Conservation (phyloP, 2,888 invertebrate species). For the Bellardia bayeri region DNA sequence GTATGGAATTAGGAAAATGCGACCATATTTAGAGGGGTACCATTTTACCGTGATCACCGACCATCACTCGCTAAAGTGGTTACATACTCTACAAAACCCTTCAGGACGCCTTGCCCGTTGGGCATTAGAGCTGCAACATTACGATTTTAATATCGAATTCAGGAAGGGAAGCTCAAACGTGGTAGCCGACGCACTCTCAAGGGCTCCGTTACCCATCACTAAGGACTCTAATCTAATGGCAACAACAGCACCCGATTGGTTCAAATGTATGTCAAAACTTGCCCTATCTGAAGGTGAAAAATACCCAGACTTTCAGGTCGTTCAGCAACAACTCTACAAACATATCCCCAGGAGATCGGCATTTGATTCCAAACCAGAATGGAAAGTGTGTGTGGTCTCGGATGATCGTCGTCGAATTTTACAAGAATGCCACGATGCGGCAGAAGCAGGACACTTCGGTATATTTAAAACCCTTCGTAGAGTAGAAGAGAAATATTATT, state of each 20-base stretch:
- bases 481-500: not conserved
- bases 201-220: not conserved
- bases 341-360: not conserved
- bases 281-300: not conserved
- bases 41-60: conserved; percentile 27
- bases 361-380: not conserved
- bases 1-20: not conserved
- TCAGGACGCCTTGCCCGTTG: conserved; percentile 66
- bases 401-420: not conserved
- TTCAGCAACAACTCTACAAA: not conserved
- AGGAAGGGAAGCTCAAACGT: not conserved
- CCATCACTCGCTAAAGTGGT: conserved; percentile 68
- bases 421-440: not conserved
- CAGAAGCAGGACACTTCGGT: not conserved
- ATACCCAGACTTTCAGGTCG: not conserved
- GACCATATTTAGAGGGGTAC: conserved; percentile 11
- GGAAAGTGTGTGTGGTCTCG: not conserved
- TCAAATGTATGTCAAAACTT: not conserved
- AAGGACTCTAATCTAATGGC: not conserved
- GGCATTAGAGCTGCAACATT: conserved; percentile 62
- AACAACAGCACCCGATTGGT: not conserved
- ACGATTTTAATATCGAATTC: conserved; percentile 19
- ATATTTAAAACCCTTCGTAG: not conserved
- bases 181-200: not conserved
- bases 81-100: conserved; percentile 60